Conservation (phyloP, 30 jellyfish, hydroid and myxozoan genomes). For the Hydra vulgaris region DNA sequence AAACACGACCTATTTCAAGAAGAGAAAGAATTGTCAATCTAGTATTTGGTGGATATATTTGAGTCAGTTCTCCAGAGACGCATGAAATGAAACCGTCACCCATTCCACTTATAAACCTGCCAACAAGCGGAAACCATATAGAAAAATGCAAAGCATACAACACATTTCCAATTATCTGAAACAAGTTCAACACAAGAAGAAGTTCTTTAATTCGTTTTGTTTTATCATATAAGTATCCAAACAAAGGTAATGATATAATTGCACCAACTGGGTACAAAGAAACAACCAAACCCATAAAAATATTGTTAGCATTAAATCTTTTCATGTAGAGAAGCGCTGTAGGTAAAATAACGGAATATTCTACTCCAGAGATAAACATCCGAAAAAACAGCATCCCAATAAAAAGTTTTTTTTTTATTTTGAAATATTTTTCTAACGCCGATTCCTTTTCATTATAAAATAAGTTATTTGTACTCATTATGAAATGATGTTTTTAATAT, state of each 20-base stretch:
- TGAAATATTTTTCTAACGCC: neutral
- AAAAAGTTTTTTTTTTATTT: neutral
- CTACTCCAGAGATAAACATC: conserved; percentile 24
- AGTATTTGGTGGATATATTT: neutral
- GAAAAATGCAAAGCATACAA: conserved; percentile 26
- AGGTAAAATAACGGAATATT: conserved; percentile 27
- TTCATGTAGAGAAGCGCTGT: conserved; percentile 19
- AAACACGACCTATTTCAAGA: conserved; percentile 33
- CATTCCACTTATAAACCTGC: conserved; percentile 24
- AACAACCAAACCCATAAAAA: conserved; percentile 22
- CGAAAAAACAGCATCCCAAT: conserved; percentile 17
- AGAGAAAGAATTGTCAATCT: conserved; percentile 11
- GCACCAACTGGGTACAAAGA: conserved; percentile 30
- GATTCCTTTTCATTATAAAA: neutral
- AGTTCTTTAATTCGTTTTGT: conserved; percentile 23
- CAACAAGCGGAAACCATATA: conserved; percentile 20
- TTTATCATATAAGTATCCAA: conserved; percentile 22
- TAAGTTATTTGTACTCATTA: neutral
- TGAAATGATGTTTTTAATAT: too few relatives aligned
- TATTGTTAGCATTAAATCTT: conserved; percentile 9
- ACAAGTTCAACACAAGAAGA: conserved; percentile 22
- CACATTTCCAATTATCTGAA: conserved; percentile 23
- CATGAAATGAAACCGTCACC: conserved; percentile 33
- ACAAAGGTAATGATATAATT: conserved; percentile 14
- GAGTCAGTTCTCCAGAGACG: conserved; percentile 23